Percentiles rank a stretch among this genome's conserved stretches.
These are phyloP conservation scores for Phania funesta DNA, from an alignment of 2,888 invertebrate species.

Conservation along the genomic window DNA sequence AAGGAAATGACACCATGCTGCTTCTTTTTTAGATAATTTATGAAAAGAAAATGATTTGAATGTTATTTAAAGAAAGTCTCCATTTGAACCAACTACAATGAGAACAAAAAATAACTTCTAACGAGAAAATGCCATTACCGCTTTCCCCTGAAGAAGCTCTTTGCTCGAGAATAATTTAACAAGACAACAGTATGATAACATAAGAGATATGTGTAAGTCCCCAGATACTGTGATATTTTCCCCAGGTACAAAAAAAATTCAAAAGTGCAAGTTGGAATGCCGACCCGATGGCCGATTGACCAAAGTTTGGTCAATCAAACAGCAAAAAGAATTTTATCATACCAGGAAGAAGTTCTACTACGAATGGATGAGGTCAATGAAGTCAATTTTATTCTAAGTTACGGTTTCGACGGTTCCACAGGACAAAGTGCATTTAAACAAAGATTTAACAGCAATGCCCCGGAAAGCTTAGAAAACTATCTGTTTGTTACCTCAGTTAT, in stretches of 20 bases:
- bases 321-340: too few relatives aligned
- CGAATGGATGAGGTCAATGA: too few relatives aligned
- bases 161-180: background rate
- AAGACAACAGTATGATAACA: background rate
- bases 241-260: too few relatives aligned
- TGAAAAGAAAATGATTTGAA: background rate
- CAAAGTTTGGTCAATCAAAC: too few relatives aligned
- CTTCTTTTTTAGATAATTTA: background rate
- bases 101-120: background rate
- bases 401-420: too few relatives aligned
- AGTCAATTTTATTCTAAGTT: too few relatives aligned
- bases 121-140: background rate
- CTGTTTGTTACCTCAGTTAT: conserved; percentile 11
- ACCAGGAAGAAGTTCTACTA: too few relatives aligned
- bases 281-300: too few relatives aligned
- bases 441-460: too few relatives aligned
- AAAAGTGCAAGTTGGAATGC: too few relatives aligned
- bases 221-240: background rate
- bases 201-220: background rate
- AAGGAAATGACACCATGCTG: background rate
- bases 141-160: background rate
- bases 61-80: background rate
- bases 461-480: background rate
- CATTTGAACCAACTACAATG: background rate
- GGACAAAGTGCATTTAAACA: too few relatives aligned